Evolutionary conservation across 30 jellyfish, hydroid and myxozoan genomes (phyloP).

Genomic region (Aurelia sp.): DNA sequence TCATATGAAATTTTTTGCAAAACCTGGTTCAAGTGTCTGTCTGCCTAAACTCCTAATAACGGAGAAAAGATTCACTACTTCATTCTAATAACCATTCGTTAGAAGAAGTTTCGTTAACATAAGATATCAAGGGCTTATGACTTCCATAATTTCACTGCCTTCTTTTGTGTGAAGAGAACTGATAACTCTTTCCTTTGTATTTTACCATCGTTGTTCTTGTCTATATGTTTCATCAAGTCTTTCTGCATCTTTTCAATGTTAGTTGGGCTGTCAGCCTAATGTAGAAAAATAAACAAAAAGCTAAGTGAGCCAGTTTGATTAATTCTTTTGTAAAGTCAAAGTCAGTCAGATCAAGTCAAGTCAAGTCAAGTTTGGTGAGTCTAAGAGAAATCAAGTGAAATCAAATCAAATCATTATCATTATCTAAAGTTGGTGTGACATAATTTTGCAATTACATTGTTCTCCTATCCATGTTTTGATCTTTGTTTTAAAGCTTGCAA

Average conservation of each 20-base stretch:
- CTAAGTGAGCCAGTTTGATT: not conserved
- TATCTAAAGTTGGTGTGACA: too few species aligned
- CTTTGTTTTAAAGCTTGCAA: too few species aligned
- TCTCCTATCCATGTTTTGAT: too few species aligned
- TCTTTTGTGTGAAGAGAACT: slow-evolving; percentile 45
- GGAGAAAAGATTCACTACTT: too few species aligned
- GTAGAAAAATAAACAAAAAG: not conserved
- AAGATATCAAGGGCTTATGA: not conserved
- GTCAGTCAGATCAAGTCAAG: not conserved
- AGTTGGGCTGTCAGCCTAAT: slow-evolving; percentile 22
- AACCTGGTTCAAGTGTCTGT: too few species aligned
- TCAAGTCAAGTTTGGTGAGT: too few species aligned
- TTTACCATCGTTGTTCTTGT: slow-evolving; percentile 63
- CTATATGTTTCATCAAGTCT: slow-evolving; percentile 65
- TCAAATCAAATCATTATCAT: too few species aligned
- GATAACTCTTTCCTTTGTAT: slow-evolving; percentile 59
- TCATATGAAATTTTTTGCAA: too few species aligned
- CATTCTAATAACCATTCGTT: too few species aligned
- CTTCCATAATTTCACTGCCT: slow-evolving; percentile 43
- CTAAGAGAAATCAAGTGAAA: too few species aligned
- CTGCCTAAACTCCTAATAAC: too few species aligned
- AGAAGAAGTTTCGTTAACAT: not conserved
- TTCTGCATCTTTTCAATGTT: slow-evolving; percentile 18
- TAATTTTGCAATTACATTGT: too few species aligned
- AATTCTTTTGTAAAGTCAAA: not conserved